phyloP scores from a whole-genome alignment of 2,888 invertebrate genomes.

The Ctena decussata region DNA sequence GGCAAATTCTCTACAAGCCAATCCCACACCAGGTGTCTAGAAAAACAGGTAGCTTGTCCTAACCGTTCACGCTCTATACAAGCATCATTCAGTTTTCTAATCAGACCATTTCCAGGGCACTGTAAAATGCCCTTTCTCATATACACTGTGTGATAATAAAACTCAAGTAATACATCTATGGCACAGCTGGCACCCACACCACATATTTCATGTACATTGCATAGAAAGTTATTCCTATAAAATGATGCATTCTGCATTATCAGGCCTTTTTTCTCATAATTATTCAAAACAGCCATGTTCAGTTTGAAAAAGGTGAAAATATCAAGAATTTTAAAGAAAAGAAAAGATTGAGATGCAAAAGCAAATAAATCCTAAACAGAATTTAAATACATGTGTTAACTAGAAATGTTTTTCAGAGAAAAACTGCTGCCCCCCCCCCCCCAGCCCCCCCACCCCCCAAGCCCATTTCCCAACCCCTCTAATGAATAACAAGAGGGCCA shows the following conservation, averaged over 20 bases:
- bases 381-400: no score
- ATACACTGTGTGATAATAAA: background rate
- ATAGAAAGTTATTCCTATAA: background rate
- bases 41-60: background rate
- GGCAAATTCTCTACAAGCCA: background rate
- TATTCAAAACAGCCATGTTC: background rate
- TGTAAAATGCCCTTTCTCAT: background rate
- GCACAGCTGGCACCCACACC: background rate
- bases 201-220: background rate
- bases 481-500: no score
- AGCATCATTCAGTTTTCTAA: background rate
- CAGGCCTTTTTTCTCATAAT: background rate
- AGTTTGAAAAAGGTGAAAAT: background rate
- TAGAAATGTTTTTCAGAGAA: no score
- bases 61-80: background rate
- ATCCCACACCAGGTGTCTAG: background rate
- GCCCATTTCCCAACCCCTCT: no score
- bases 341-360: no score
- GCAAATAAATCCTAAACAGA: no score
- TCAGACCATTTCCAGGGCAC: background rate
- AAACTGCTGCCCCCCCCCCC: no score
- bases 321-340: background rate
- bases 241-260: background rate
- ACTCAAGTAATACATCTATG: background rate
- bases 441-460: no score